A percentile compares a stretch with the other conserved stretches of the same genome.
Evolutionary conservation across 2,797 vertebrate genomes (phyloP).

Genomic region (Danio tinwini): DNA sequence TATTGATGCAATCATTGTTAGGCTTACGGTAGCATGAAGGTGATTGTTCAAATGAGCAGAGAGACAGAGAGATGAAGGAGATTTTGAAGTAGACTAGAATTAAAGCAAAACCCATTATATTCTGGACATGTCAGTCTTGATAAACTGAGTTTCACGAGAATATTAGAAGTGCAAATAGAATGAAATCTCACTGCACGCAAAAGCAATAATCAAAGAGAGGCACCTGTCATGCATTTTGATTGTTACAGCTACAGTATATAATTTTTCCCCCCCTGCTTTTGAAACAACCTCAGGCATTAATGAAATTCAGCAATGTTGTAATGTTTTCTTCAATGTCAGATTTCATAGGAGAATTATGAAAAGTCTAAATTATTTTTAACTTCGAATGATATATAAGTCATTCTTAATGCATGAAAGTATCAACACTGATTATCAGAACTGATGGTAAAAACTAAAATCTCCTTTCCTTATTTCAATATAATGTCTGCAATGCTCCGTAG

Average conservation of each 20-base stretch:
- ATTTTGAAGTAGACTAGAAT: slow-evolving; percentile 9
- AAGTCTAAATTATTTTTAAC: neutral
- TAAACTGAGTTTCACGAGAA: slow-evolving; percentile 42
- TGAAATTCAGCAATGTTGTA: neutral
- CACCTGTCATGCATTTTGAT: slow-evolving; percentile 26
- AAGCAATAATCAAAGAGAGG: slow-evolving; percentile 24
- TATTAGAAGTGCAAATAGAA: slow-evolving; percentile 35
- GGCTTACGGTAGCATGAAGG: slow-evolving; percentile 58
- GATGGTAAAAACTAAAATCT: neutral
- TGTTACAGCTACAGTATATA: neutral
- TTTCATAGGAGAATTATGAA: slow-evolving; percentile 5
- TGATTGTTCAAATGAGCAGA: slow-evolving; percentile 35
- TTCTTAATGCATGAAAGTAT: neutral
- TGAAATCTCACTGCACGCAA: slow-evolving; percentile 29
- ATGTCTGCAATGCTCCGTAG: neutral
- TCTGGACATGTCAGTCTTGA: slow-evolving; percentile 27
- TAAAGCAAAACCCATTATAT: slow-evolving; percentile 25
- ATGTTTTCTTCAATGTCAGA: neutral
- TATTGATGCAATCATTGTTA: slow-evolving; percentile 53
- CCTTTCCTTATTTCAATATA: neutral
- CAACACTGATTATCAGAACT: neutral
- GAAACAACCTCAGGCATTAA: neutral
- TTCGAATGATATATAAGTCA: neutral
- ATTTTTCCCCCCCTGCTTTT: neutral
- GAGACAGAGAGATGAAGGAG: slow-evolving; percentile 7